Percentiles rank a stretch among this genome's conserved stretches.
These are phyloP conservation scores for Xyrichtys novacula DNA, from an alignment of 2,797 vertebrate species.

Conservation along the genomic window DNA sequence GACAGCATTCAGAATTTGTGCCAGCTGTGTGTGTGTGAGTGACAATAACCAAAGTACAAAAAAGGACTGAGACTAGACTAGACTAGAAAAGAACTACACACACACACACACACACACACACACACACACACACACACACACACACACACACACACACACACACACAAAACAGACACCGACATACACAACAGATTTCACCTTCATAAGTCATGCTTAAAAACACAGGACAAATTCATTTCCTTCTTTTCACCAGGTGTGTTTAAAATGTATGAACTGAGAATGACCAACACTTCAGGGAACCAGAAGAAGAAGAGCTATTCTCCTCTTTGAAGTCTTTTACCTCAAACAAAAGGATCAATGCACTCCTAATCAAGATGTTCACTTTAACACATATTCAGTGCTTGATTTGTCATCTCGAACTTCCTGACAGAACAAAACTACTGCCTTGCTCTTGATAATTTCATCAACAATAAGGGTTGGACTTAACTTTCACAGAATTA, in stretches of 20 bases:
- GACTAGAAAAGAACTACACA: neutral
- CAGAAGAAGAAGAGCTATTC: slow-evolving; percentile 11
- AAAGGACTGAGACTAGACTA: slow-evolving; percentile 10
- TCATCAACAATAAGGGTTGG: neutral
- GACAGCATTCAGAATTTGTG: slow-evolving; percentile 29
- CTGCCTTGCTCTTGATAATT: neutral
- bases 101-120: neutral
- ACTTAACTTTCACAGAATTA: too few relatives aligned
- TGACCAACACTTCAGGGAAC: neutral
- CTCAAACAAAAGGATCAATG: slow-evolving; percentile 1
- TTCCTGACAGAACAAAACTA: too few relatives aligned
- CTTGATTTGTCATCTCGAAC: neutral
- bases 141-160: neutral
- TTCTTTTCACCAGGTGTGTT: slow-evolving; percentile 4
- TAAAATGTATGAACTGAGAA: neutral
- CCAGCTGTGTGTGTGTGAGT: slow-evolving; percentile 36
- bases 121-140: slow-evolving; percentile 1
- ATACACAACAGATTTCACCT: slow-evolving; percentile 12
- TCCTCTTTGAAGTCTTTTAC: neutral
- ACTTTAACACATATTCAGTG: neutral
- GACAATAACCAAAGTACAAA: too few relatives aligned
- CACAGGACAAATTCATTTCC: slow-evolving; percentile 18
- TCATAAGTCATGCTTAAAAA: slow-evolving; percentile 7
- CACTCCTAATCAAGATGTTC: neutral
- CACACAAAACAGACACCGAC: too few relatives aligned